Percentiles rank a stretch among this genome's conserved stretches.
Conservation (phyloP, 1,140 invertebrate genomes). For the Bacillus rossius region DNA sequence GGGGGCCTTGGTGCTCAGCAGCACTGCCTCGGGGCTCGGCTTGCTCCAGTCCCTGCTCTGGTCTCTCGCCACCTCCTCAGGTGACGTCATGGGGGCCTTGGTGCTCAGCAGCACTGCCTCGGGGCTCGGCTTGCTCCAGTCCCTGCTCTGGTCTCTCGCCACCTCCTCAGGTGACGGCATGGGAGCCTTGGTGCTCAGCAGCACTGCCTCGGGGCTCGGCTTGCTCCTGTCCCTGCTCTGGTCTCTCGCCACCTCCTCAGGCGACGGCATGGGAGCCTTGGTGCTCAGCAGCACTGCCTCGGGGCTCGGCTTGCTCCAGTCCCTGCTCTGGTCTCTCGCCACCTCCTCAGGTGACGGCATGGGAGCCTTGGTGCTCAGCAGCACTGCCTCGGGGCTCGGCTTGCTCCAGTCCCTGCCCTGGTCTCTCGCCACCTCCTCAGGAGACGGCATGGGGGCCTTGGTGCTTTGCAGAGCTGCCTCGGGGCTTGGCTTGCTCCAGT, state of each 20-base stretch:
- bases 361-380: constrained; percentile 18
- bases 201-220: not conserved
- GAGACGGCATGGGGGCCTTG: constrained; percentile 27
- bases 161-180: constrained; percentile 31
- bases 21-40: not conserved
- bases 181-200: constrained; percentile 18
- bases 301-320: constrained; percentile 4
- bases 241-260: constrained; percentile 25
- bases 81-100: constrained; percentile 27
- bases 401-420: constrained; percentile 8
- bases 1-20: constrained; percentile 18
- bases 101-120: constrained; percentile 6
- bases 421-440: constrained; percentile 25
- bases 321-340: constrained; percentile 7
- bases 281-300: constrained; percentile 6
- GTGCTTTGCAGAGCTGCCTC: constrained; percentile 4
- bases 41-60: constrained; percentile 7
- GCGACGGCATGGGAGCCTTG: constrained; percentile 27
- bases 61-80: constrained; percentile 25
- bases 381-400: not conserved
- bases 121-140: constrained; percentile 4
- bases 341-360: constrained; percentile 31
- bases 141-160: constrained; percentile 7
- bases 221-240: constrained; percentile 5
- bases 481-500: constrained; percentile 1